Percentiles rank a stretch among this genome's conserved stretches.
Evolutionary conservation across 2,113 vertebrate genomes (phyloP).

Genomic region (Acrocephalus kingi): DNA sequence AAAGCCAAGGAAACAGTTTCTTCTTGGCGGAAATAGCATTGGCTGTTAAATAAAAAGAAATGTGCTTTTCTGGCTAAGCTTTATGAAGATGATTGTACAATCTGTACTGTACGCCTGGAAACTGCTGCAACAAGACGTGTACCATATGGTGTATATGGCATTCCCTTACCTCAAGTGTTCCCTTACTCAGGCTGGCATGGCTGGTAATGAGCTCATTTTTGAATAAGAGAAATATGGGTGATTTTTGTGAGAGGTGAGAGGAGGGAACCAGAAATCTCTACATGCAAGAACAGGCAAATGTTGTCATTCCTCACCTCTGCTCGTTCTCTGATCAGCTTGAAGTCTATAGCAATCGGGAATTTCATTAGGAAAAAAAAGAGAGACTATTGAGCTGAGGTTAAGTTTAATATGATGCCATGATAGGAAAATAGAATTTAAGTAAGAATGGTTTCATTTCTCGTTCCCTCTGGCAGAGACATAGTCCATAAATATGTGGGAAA

Average conservation of each 20-base stretch:
- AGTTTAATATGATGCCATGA: neutral
- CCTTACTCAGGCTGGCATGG: neutral
- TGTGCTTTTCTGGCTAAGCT: neutral
- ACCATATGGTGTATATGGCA: constrained; percentile 27
- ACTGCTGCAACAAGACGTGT: neutral
- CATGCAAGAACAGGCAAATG: neutral
- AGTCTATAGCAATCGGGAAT: neutral
- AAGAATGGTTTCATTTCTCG: neutral
- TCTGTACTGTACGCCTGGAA: neutral
- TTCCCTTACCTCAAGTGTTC: constrained; percentile 12
- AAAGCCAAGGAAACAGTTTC: constrained; percentile 40
- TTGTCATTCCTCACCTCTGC: neutral
- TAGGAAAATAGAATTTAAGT: neutral
- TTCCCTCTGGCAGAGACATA: neutral
- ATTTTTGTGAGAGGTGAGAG: neutral
- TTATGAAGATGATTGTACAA: neutral
- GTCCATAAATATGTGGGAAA: neutral
- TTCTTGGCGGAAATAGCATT: neutral
- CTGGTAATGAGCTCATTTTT: neutral
- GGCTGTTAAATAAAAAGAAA: constrained; percentile 53
- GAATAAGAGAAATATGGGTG: neutral
- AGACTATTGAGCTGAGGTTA: neutral
- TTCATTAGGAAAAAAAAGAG: neutral
- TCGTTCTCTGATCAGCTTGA: neutral
- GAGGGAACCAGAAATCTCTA: neutral